phyloP scores from a whole-genome alignment of 2,888 invertebrate genomes.

The Rotaria socialis region DNA sequence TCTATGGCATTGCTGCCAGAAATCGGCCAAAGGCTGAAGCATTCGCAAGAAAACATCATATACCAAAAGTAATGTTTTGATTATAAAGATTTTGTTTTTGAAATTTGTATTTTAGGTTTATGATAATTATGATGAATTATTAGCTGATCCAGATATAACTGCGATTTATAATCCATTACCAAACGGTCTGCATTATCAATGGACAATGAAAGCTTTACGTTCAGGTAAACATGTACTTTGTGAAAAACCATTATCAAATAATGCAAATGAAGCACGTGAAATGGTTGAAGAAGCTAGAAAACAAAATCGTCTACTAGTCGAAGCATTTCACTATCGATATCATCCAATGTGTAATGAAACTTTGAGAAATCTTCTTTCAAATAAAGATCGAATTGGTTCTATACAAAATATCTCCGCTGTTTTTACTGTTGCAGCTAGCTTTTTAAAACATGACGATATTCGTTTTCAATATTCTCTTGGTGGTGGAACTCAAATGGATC shows the following conservation, averaged over 20 bases:
- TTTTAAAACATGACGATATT: neutral
- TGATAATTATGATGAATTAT: conserved; percentile 8
- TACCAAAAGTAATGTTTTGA: neutral
- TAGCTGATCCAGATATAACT: conserved; percentile 31
- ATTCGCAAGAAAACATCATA: conserved; percentile 32
- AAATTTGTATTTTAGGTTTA: neutral
- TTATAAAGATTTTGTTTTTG: neutral
- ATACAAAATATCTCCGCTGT: neutral
- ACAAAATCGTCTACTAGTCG: conserved; percentile 4
- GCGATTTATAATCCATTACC: conserved; percentile 28
- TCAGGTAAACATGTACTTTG: conserved; percentile 5
- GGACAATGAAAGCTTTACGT: conserved; percentile 22
- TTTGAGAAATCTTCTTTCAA: neutral
- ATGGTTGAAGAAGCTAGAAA: conserved; percentile 30
- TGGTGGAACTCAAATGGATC: conserved; percentile 7
- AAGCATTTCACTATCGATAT: conserved; percentile 33
- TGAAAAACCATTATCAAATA: conserved; percentile 21
- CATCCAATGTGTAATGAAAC: conserved; percentile 8
- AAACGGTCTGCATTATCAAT: conserved; percentile 19
- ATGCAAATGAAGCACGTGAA: neutral
- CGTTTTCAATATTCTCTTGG: neutral
- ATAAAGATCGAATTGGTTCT: neutral
- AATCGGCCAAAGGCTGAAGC: neutral
- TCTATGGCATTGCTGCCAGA: conserved; percentile 7
- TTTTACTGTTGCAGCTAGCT: neutral